Percentiles rank a stretch among this genome's conserved stretches.
These are phyloP conservation scores for Calliopum simillimum DNA, from an alignment of 2,888 invertebrate species.

Conservation along the genomic window DNA sequence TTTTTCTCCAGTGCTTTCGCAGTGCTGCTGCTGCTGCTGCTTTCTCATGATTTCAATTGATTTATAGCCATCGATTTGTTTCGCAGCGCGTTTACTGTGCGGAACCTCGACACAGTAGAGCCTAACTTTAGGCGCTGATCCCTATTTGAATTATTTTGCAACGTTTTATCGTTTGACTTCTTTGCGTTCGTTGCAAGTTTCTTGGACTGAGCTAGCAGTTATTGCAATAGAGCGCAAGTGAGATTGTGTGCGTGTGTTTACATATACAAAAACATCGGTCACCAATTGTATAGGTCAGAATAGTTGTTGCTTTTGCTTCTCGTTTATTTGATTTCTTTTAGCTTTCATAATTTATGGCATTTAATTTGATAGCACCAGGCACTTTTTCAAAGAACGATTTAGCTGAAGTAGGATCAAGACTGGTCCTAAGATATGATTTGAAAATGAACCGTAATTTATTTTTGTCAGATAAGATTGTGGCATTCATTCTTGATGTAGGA, in stretches of 20 bases:
- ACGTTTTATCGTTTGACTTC: constrained; percentile 13
- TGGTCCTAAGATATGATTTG: neutral
- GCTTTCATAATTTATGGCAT: neutral
- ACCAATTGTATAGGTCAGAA: neutral
- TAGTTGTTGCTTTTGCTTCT: neutral
- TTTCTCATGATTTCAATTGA: constrained; percentile 14
- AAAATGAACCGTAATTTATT: neutral
- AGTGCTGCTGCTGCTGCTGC: neutral
- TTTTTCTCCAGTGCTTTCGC: neutral
- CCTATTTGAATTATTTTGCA: neutral
- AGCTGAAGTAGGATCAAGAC: neutral
- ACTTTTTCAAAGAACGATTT: neutral
- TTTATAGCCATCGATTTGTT: constrained; percentile 28
- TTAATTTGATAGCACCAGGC: neutral
- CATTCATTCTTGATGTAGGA: too few relatives aligned
- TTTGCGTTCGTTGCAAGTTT: neutral
- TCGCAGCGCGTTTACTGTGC: constrained; percentile 19
- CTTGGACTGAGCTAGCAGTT: neutral
- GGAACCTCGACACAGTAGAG: neutral
- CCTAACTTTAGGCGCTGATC: constrained; percentile 17
- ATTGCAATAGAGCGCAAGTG: neutral
- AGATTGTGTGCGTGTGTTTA: neutral
- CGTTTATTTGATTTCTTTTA: neutral
- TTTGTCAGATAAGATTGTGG: too few relatives aligned
- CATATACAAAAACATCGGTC: neutral